phyloP scores from a whole-genome alignment of 2,113 vertebrate species.

The Steatornis caripensis region DNA sequence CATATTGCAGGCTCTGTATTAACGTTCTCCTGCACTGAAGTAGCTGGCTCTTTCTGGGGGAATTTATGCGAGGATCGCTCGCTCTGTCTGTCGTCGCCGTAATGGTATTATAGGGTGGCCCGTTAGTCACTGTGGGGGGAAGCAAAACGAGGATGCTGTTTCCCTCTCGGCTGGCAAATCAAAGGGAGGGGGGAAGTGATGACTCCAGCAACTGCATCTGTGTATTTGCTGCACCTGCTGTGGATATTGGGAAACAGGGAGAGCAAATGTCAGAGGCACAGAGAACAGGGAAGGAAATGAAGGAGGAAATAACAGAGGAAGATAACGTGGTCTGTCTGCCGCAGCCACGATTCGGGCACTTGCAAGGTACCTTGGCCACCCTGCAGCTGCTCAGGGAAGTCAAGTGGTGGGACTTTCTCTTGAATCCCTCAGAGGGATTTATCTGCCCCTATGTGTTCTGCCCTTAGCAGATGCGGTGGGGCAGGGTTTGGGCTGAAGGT shows the following conservation, averaged over 20 bases:
- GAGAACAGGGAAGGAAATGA: slow-evolving; percentile 19
- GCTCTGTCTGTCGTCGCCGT: not conserved
- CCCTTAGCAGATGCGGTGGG: not conserved
- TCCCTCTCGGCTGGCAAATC: not conserved
- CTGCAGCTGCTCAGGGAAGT: not conserved
- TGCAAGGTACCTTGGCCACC: not conserved
- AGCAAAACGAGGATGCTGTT: not conserved
- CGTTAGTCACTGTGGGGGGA: not conserved
- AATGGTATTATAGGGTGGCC: not conserved
- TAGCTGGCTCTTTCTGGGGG: not conserved
- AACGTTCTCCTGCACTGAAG: not conserved
- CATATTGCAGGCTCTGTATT: not conserved
- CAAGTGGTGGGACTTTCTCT: not conserved
- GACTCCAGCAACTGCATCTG: not conserved
- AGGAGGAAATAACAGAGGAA: not conserved
- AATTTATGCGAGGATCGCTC: not conserved
- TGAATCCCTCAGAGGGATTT: not conserved
- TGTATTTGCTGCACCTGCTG: not conserved
- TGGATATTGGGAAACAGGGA: not conserved
- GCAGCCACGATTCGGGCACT: not conserved
- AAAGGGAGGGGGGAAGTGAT: not conserved
- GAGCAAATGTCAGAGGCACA: not conserved
- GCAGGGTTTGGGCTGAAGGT: not conserved
- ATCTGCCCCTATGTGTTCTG: not conserved
- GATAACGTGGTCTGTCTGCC: not conserved